phyloP scores from a whole-genome alignment of 2,113 vertebrate species.

The Hippocampus abdominalis region DNA sequence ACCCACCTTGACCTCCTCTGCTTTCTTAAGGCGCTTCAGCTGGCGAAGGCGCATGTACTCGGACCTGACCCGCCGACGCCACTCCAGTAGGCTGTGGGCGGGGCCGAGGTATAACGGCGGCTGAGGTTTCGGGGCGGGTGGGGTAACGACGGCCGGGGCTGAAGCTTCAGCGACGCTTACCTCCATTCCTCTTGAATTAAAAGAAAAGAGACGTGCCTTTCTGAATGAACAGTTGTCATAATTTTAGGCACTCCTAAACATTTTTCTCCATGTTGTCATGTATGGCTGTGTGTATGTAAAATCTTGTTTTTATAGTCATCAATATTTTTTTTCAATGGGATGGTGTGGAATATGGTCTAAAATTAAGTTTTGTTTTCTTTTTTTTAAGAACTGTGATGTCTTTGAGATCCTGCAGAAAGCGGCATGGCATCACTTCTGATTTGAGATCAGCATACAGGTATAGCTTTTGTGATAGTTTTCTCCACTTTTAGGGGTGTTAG shows the following conservation, averaged over 20 bases:
- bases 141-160: conserved; percentile 10
- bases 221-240: not conserved
- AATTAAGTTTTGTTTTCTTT: too few relatives aligned
- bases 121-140: conserved; percentile 39
- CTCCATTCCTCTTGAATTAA: conserved; percentile 57
- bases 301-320: too few relatives aligned
- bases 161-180: conserved; percentile 41
- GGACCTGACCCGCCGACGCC: conserved; percentile 94
- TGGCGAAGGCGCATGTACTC: conserved; percentile 97
- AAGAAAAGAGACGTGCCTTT: not conserved
- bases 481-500: too few relatives aligned
- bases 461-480: too few relatives aligned
- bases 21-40: conserved; percentile 88
- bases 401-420: too few relatives aligned
- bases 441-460: too few relatives aligned
- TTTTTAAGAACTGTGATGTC: too few relatives aligned
- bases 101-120: conserved; percentile 67
- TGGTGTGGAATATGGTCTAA: too few relatives aligned
- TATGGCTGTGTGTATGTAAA: too few relatives aligned
- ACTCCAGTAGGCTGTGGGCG: conserved; percentile 80
- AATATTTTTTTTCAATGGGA: too few relatives aligned
- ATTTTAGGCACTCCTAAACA: not conserved
- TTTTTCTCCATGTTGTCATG: too few relatives aligned
- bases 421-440: too few relatives aligned
- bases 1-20: conserved; percentile 86